These are phyloP conservation scores for Pipa parva DNA, from an alignment of 2,113 vertebrate genomes.

Conservation along the genomic window DNA sequence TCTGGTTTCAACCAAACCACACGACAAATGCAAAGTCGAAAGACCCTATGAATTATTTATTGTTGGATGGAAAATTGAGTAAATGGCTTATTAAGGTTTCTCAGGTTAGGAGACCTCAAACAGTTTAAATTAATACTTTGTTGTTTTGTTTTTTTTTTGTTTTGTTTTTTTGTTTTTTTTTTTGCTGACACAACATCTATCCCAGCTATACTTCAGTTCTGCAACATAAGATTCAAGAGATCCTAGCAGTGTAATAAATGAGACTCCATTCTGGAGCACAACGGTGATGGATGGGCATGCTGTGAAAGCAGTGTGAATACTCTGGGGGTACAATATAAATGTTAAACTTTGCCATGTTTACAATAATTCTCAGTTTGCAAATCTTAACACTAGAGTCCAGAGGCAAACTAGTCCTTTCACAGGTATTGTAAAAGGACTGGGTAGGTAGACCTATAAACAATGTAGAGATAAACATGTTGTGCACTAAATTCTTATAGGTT, in stretches of 20 bases:
- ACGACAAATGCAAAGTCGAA: background rate
- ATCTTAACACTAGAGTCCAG: background rate
- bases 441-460: too few species aligned
- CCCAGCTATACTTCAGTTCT: conserved; percentile 8
- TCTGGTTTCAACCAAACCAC: background rate
- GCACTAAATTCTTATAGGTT: too few species aligned
- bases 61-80: conserved; percentile 2
- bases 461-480: too few species aligned
- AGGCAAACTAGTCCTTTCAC: conserved; percentile 2
- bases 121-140: conserved; percentile 10
- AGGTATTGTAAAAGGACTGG: too few species aligned
- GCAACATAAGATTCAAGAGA: conserved; percentile 9
- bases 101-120: conserved; percentile 22
- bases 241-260: conserved; percentile 36
- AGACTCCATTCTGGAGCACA: conserved; percentile 20
- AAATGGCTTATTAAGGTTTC: conserved; percentile 19
- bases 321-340: conserved; percentile 23
- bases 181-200: conserved; percentile 25
- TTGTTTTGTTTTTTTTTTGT: too few species aligned
- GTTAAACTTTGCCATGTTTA: conserved; percentile 21
- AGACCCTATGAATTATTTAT: background rate
- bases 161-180: too few species aligned
- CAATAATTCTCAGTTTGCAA: conserved; percentile 22
- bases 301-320: conserved; percentile 18
- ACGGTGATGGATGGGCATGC: conserved; percentile 31